Evolutionary conservation across 1,140 invertebrate genomes (phyloP).

Genomic region (Plectus sambesii): DNA sequence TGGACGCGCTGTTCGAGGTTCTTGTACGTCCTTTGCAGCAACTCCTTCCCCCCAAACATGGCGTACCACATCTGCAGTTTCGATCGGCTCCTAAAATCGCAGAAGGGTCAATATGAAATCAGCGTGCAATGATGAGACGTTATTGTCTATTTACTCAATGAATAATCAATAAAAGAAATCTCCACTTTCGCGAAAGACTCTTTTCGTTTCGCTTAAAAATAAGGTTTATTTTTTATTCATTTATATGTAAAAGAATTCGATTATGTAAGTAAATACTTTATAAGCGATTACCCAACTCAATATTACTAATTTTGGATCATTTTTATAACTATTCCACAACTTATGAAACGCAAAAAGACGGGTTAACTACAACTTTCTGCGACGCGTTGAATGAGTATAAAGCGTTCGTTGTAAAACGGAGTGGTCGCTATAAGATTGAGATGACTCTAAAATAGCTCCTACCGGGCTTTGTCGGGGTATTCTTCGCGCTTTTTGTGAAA

Average conservation of each 20-base stretch:
- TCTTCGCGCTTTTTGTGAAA: conserved; percentile 94
- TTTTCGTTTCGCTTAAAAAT: no score
- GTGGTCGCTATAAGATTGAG: neutral
- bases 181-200: no score
- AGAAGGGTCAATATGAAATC: neutral
- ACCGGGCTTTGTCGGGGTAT: conserved; percentile 87
- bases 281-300: no score
- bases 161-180: no score
- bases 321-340: no score
- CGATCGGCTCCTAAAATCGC: conserved; percentile 55
- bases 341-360: no score
- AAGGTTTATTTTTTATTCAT: no score
- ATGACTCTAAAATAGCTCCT: conserved; percentile 32
- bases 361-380: neutral
- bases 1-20: conserved; percentile 89
- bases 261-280: neutral
- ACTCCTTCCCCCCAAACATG: conserved; percentile 79
- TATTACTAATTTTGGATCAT: no score
- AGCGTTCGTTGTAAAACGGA: neutral
- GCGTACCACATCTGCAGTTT: conserved; percentile 94
- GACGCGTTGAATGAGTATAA: neutral
- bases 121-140: neutral
- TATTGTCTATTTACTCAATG: conserved; percentile 2
- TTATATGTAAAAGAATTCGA: neutral
- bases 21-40: conserved; percentile 70